phyloP scores from a whole-genome alignment of 2,797 vertebrate species.

The Ambastaia sidthimunki region DNA sequence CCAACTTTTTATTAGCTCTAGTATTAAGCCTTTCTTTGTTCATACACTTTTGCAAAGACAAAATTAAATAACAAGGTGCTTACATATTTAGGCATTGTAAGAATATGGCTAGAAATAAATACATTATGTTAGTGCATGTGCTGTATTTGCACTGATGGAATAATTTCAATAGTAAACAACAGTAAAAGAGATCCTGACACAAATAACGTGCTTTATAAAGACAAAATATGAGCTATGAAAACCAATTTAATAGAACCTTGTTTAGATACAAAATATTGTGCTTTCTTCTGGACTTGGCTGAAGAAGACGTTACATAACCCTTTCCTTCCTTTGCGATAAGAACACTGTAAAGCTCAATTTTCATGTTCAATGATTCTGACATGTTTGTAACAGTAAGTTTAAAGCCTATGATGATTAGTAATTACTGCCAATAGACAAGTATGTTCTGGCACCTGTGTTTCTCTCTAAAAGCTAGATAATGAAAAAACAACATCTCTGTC shows the following conservation, averaged over 20 bases:
- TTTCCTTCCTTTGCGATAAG: background rate
- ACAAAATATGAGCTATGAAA: background rate
- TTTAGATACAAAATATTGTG: background rate
- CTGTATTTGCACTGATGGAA: too few species aligned
- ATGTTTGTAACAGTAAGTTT: slow-evolving; percentile 74
- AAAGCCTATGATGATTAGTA: slow-evolving; percentile 86
- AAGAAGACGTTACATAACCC: slow-evolving; percentile 22
- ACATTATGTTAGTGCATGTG: too few species aligned
- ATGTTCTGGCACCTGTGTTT: slow-evolving; percentile 87
- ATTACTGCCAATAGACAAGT: slow-evolving; percentile 90
- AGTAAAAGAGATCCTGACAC: too few species aligned
- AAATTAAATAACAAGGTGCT: too few species aligned
- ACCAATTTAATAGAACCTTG: background rate
- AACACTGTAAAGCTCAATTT: slow-evolving; percentile 9
- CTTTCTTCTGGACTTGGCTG: background rate
- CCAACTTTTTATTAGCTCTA: too few species aligned
- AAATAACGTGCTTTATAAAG: too few species aligned
- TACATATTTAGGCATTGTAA: too few species aligned
- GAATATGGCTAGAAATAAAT: too few species aligned
- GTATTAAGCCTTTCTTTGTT: too few species aligned
- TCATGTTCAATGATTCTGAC: slow-evolving; percentile 14
- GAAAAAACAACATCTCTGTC: slow-evolving; percentile 91
- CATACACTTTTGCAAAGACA: too few species aligned
- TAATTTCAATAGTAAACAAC: too few species aligned
- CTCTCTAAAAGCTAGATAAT: slow-evolving; percentile 84